Evolutionary conservation across 2,888 invertebrate genomes (phyloP).

Genomic region (Lasioglossum leucozonium): DNA sequence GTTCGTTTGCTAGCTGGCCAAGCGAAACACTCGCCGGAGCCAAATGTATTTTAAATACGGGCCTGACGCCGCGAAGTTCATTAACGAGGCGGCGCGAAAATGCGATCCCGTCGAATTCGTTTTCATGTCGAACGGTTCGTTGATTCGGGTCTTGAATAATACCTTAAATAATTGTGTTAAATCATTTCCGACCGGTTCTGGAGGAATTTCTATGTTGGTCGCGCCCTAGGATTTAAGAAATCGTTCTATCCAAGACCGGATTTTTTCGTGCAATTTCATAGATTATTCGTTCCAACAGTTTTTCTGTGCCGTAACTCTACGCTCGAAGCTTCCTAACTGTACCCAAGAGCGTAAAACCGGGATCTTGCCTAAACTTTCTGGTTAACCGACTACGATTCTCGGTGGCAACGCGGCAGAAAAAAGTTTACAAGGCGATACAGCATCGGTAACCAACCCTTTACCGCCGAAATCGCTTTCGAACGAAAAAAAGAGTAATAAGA

Average conservation of each 20-base stretch:
- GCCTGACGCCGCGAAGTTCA: not conserved
- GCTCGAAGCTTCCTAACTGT: too few relatives aligned
- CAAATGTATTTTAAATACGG: not conserved
- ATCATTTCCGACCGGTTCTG: too few relatives aligned
- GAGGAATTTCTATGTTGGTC: too few relatives aligned
- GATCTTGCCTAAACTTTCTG: not conserved
- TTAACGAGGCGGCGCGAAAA: not conserved
- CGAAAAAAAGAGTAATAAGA: not conserved
- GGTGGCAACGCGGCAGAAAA: not conserved
- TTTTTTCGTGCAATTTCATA: too few relatives aligned
- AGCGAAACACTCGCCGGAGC: not conserved
- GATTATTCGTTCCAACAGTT: too few relatives aligned
- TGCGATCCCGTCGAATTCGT: not conserved
- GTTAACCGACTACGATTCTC: too few relatives aligned
- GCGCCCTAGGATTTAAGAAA: too few relatives aligned
- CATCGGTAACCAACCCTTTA: not conserved
- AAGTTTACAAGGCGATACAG: not conserved
- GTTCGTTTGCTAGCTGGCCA: not conserved
- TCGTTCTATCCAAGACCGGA: not conserved
- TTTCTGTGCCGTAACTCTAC: too few relatives aligned
- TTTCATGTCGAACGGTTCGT: not conserved
- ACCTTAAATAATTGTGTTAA: too few relatives aligned
- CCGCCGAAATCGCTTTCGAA: not conserved
- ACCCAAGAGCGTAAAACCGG: not conserved
- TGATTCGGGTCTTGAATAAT: not conserved